phyloP scores from a whole-genome alignment of 1,140 invertebrate species.

The Zaprionus davidi region DNA sequence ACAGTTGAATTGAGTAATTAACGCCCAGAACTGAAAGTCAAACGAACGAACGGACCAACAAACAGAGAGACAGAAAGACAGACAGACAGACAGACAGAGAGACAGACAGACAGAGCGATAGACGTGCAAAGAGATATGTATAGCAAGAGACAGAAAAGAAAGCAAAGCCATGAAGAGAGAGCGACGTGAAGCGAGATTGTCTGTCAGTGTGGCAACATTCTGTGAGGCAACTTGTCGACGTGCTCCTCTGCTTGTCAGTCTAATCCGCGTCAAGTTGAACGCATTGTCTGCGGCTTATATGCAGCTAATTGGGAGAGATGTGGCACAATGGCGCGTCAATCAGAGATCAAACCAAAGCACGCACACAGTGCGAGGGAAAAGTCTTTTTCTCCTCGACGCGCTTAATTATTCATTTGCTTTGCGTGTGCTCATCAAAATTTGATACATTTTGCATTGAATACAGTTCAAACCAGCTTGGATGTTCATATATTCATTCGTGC shows the following conservation, averaged over 20 bases:
- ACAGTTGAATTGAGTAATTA: constrained; percentile 79
- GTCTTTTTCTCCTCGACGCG: not conserved
- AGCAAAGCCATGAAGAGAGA: not conserved
- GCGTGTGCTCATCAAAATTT: not conserved
- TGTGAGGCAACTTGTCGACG: constrained; percentile 19
- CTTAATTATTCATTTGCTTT: constrained; percentile 14
- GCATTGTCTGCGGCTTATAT: constrained; percentile 73
- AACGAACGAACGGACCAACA: constrained; percentile 25
- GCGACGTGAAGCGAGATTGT: not conserved
- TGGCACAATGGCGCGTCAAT: constrained; percentile 56
- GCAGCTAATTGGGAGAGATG: constrained; percentile 69
- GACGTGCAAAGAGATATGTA: not conserved
- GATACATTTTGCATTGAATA: not conserved
- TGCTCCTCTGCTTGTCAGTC: constrained; percentile 18
- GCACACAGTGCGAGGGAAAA: not conserved
- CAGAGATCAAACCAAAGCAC: constrained; percentile 17
- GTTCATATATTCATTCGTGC: not conserved
- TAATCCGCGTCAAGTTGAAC: constrained; percentile 58
- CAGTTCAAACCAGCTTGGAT: not conserved
- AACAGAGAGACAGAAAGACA: constrained; percentile 10
- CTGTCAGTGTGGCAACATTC: constrained; percentile 23
- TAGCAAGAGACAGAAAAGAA: not conserved
- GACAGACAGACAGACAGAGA: not conserved
- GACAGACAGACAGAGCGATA: constrained; percentile 10
- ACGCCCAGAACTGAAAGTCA: constrained; percentile 52